Conservation (phyloP, 2,113 vertebrate species). For the Mesoclemmys tuberculata region DNA sequence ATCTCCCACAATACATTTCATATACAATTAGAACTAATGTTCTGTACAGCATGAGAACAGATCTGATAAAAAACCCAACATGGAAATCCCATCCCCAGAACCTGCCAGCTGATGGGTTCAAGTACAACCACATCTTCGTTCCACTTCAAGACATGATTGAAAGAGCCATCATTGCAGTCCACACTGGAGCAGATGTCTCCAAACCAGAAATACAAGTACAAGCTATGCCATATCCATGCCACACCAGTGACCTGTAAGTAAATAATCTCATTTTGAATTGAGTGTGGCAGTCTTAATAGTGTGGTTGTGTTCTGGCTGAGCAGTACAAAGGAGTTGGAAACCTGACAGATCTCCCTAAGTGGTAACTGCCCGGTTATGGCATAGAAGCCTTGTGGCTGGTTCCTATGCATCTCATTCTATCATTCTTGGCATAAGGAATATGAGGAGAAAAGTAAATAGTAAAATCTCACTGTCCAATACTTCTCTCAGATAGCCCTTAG, state of each 20-base stretch:
- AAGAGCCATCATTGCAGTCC: slow-evolving; percentile 73
- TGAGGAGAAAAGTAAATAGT: not conserved
- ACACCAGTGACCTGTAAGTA: slow-evolving; percentile 80
- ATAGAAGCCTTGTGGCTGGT: not conserved
- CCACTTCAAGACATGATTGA: slow-evolving; percentile 84
- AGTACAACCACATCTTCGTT: slow-evolving; percentile 80
- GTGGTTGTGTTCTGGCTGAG: not conserved
- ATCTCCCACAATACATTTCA: slow-evolving; percentile 58
- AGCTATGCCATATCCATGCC: slow-evolving; percentile 80
- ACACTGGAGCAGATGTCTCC: slow-evolving; percentile 57
- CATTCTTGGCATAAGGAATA: not conserved
- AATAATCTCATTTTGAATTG: not conserved
- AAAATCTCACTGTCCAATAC: accelerated
- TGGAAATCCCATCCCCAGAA: slow-evolving; percentile 81
- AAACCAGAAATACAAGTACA: slow-evolving; percentile 66
- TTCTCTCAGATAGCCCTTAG: not conserved
- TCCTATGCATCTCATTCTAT: not conserved
- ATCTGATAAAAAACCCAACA: slow-evolving; percentile 68
- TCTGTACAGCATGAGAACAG: slow-evolving; percentile 78
- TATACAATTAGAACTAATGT: slow-evolving; percentile 77
- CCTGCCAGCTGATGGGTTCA: slow-evolving; percentile 75
- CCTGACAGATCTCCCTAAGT: not conserved
- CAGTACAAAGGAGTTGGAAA: not conserved
- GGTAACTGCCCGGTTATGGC: not conserved
- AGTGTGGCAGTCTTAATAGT: not conserved